These are phyloP conservation scores for Menidia menidia DNA, from an alignment of 2,797 vertebrate species.

Conservation along the genomic window DNA sequence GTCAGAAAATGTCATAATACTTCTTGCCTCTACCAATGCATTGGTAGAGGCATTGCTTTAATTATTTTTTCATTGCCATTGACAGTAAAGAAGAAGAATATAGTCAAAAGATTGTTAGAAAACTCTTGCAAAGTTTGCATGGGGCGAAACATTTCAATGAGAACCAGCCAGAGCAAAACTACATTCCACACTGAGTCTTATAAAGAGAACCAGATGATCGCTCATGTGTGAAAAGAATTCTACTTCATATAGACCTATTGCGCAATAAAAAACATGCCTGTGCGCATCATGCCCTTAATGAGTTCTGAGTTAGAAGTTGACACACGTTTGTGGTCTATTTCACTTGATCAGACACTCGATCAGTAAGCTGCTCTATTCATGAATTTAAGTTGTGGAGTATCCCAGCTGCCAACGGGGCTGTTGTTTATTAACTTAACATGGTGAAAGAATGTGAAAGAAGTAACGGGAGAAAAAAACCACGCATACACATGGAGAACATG, in stretches of 20 bases:
- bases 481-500: no score
- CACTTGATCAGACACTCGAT: no score
- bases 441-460: no score
- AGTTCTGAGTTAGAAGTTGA: no score
- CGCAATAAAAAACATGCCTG: background rate
- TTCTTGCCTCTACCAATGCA: background rate
- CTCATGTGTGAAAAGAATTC: background rate
- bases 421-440: no score
- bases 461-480: no score
- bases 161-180: constrained; percentile 58
- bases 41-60: background rate
- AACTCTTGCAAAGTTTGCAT: constrained; percentile 36
- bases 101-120: constrained; percentile 1
- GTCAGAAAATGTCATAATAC: constrained; percentile 1
- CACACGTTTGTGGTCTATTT: no score
- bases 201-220: constrained; percentile 77
- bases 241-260: background rate
- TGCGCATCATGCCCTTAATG: no score
- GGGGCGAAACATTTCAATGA: constrained; percentile 56
- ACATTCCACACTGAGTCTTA: constrained; percentile 72
- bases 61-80: background rate
- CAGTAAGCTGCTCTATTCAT: no score
- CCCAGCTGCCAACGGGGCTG: no score
- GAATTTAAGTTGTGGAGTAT: no score
- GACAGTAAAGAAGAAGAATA: constrained; percentile 1